Conservation (phyloP, 2,113 vertebrate species). For the Emydocephalus ijimae region DNA sequence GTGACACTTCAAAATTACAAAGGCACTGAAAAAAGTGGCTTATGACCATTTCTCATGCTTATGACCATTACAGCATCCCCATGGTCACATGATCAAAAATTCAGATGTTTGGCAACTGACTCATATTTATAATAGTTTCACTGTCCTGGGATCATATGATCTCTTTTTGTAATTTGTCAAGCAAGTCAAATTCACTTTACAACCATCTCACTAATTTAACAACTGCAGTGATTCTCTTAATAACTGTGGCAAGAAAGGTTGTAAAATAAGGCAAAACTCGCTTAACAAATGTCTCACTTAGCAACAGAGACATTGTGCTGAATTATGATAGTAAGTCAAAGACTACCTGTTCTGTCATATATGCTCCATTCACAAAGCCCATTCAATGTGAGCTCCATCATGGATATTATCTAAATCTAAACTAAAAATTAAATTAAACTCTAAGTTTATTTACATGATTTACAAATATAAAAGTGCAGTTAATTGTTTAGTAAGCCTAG, state of each 20-base stretch:
- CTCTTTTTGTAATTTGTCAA: not conserved
- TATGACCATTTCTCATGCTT: not conserved
- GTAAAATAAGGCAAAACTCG: too few relatives aligned
- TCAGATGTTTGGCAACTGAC: not conserved
- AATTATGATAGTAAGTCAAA: not conserved
- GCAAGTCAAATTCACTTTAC: not conserved
- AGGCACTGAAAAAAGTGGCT: not conserved
- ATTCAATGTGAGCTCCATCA: not conserved
- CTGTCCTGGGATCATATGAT: not conserved
- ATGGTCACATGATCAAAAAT: not conserved
- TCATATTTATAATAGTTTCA: not conserved
- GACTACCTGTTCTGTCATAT: not conserved
- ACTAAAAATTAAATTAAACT: not conserved
- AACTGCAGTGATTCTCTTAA: not conserved
- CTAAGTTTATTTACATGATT: not conserved
- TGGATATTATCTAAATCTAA: not conserved
- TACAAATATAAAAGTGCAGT: not conserved
- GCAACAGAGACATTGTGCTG: not conserved
- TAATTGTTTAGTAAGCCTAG: constrained; percentile 14
- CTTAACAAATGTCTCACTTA: too few relatives aligned
- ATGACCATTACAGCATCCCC: not conserved
- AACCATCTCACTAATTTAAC: not conserved
- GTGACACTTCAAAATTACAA: not conserved
- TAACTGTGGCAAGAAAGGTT: not conserved
- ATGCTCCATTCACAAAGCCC: not conserved